Evolutionary conservation across 2,888 invertebrate species (phyloP), one percentile per base, ranked within the genome.

Genomic region (Idaea dimidiata): DNA sequence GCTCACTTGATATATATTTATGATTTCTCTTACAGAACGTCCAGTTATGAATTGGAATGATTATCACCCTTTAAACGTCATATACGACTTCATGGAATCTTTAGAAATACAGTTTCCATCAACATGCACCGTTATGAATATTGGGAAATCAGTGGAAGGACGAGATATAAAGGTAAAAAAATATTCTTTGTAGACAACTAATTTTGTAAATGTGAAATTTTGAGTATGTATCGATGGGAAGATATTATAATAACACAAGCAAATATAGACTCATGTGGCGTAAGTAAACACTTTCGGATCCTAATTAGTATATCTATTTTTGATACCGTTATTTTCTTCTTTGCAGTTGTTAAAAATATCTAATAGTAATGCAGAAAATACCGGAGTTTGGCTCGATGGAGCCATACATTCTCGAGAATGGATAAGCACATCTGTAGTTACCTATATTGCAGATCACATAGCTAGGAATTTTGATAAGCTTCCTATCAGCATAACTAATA

Each of bases 331-430:
- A 10, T 43, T 10, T 10, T 14, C 60, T 16, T 53, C 55, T n/a
- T 66, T 76, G 17, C 77, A 93, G 93, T 83, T 93, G 83, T 76
- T 93, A 54, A 94, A 95, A 81, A 95, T 97, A 69, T 96, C 96
- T 8, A 96, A 96, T 77, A 96, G 96, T 61, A 93, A 94, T 57
- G 86, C 93, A 0, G 87, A 86, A 7, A 95, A 95, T 63, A 94
- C 95, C 5, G 96, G 95, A 0, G 89, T 96, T 10, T 96, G 96
- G 96, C 84, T 96, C 59, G 96, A 96, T 74, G 96, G 95, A n/a
- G 96, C 97, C 10, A 97, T 97, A 72, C 97, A 98, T 79, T 97
- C 97, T 0, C 93, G 98, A 59, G 99, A 99, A 93, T 99, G 97
- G 97, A 96, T 97, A 66, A 95, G 95, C 18, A 95, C 96, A 0